Conservation (phyloP, 2,888 invertebrate genomes). For the Acanthoscelides obtectus region DNA sequence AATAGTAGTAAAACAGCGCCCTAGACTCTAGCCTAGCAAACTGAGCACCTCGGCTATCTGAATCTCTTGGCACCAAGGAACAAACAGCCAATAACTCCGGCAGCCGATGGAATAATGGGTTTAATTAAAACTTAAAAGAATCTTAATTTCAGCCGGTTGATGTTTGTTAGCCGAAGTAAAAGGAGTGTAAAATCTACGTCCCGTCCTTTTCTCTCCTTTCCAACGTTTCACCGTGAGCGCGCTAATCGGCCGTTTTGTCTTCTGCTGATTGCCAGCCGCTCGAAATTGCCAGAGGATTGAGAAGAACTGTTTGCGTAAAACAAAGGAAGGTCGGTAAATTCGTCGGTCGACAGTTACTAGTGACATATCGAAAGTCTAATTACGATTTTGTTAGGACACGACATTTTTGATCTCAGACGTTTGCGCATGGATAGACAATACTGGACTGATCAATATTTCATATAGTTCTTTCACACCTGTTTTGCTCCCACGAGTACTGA, state of each 20-base stretch:
- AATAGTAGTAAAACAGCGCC: too few species aligned
- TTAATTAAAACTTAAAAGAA: conserved; percentile 44
- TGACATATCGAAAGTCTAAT: too few species aligned
- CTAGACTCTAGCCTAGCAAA: not conserved
- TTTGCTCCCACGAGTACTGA: too few species aligned
- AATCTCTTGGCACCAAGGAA: conserved; percentile 12
- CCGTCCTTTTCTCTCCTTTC: conserved; percentile 15
- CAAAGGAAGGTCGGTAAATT: not conserved
- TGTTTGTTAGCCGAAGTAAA: conserved; percentile 37
- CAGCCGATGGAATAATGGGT: conserved; percentile 38
- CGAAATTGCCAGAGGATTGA: not conserved
- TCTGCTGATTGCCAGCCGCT: conserved; percentile 15
- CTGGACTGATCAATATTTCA: too few species aligned
- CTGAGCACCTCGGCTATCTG: not conserved
- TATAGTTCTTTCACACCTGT: too few species aligned
- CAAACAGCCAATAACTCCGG: conserved; percentile 29
- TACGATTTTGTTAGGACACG: too few species aligned
- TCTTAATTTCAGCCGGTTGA: conserved; percentile 40
- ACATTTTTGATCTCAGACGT: too few species aligned
- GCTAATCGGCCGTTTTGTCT: conserved; percentile 35
- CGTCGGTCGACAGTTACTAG: too few species aligned
- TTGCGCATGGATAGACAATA: too few species aligned
- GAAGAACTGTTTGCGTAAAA: not conserved
- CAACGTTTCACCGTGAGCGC: conserved; percentile 26
- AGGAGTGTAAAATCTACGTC: conserved; percentile 33